Evolutionary conservation across 2,113 vertebrate genomes (phyloP), one percentile per base, ranked within the genome.

Genomic region (Grus americana): DNA sequence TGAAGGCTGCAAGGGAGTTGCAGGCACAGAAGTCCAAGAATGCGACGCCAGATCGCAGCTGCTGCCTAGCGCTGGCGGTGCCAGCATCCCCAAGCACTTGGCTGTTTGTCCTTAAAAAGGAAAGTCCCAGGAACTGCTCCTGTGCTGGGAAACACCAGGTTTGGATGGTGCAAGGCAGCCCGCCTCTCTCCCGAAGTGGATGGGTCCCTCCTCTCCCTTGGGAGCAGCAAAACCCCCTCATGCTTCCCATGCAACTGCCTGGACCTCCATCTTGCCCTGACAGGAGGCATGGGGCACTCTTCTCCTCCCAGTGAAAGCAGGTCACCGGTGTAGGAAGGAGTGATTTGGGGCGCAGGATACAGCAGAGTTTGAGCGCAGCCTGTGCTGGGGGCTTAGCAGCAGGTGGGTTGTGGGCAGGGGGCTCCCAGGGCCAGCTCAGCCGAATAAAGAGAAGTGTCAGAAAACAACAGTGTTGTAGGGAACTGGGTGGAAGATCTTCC

Each of bases 341-440:
- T 23, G 34, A 24, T 10, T 1, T 78, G 59, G 30, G 36, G 16
- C 50, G 80, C 26, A 42, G 38, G 52, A 40, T 30, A 20, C 1
- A 1, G 34, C 19, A 32, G 36, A 8, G 9, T 8, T 40, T 80
- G 59, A 88, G 42, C 42, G 59, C 27, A 82, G 3, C 3, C 38
- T 71, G 19, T 23, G 19, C 32, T 52, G 23, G 30, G 54, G 50
- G 10, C 34, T 90, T 46, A 44, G 55, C 32, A 70, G 2, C 4
- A 5, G 38, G 42, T 4, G 5, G 38, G 11, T 8, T 82, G 52
- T 23, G 26, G 38, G 16, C 10, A 38, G 5, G 5, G 6, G 30
- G 5, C 8, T 49, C 38, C 9, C 16, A 3, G 0, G 32, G 26
- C 36, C 3, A 0, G 17, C 42, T 85, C 30, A 55, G 54, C 4